Conservation (phyloP, 1,140 invertebrate genomes). For the Solen grandis region DNA sequence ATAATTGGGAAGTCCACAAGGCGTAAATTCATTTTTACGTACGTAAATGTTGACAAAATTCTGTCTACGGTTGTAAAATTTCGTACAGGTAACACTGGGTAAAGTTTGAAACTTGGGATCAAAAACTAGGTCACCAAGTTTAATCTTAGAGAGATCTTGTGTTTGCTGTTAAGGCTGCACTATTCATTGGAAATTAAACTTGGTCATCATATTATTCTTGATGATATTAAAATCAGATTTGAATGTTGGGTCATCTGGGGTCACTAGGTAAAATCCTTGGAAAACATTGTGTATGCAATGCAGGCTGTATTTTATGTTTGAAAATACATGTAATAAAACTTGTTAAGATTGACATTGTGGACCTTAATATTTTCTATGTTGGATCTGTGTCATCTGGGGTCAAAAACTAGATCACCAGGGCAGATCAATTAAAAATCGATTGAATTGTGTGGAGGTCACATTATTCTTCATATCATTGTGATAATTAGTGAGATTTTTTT, state of each 20-base stretch:
- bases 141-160: too few relatives aligned
- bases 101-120: too few relatives aligned
- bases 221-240: too few relatives aligned
- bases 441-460: slow-evolving; percentile 9
- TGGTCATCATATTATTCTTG: slow-evolving; percentile 1
- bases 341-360: slow-evolving; percentile 4
- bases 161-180: slow-evolving; percentile 1
- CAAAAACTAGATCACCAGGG: not conserved
- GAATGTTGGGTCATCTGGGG: too few relatives aligned
- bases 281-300: slow-evolving; percentile 5
- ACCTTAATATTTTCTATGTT: slow-evolving; percentile 15
- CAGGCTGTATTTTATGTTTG: slow-evolving; percentile 7
- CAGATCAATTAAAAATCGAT: slow-evolving; percentile 5
- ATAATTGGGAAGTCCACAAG: too few relatives aligned
- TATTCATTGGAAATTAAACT: slow-evolving; percentile 8
- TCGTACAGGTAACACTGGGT: too few relatives aligned
- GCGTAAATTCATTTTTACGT: too few relatives aligned
- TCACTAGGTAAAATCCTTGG: slow-evolving; percentile 2
- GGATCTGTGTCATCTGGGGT: slow-evolving; percentile 14
- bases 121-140: too few relatives aligned
- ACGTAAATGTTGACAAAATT: too few relatives aligned
- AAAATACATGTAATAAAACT: slow-evolving; percentile 18
- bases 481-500: not conserved
- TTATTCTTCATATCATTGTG: slow-evolving; percentile 9
- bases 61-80: too few relatives aligned